These are phyloP conservation scores for Tuta absoluta DNA, from an alignment of 2,888 invertebrate genomes.

Conservation along the genomic window DNA sequence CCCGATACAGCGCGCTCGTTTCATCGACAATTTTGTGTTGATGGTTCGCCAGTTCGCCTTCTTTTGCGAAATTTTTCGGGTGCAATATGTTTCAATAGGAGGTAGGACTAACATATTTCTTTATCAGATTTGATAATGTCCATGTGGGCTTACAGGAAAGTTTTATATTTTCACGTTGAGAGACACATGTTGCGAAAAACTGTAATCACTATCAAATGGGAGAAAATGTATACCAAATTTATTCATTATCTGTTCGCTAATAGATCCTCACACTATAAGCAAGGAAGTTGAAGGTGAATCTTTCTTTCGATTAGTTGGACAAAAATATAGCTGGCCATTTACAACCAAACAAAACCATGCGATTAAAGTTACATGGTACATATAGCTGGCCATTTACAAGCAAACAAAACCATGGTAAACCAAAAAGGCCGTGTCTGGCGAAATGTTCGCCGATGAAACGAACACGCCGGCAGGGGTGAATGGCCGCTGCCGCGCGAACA, in stretches of 20 bases:
- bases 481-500: conserved; percentile 46
- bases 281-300: not conserved
- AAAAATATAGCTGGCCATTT: too few species aligned
- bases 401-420: too few species aligned
- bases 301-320: not conserved
- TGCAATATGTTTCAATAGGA: too few species aligned
- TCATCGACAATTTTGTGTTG: conserved; percentile 20
- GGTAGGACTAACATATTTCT: too few species aligned
- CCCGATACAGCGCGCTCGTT: conserved; percentile 27
- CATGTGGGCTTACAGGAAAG: not conserved
- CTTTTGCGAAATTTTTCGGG: not conserved
- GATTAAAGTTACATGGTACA: too few species aligned
- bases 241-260: not conserved
- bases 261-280: not conserved
- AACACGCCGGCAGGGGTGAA: conserved; percentile 35
- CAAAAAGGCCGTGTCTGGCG: conserved; percentile 1
- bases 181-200: not conserved
- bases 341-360: too few species aligned
- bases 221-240: not conserved
- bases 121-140: not conserved
- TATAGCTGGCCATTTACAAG: not conserved
- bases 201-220: conserved; percentile 1
- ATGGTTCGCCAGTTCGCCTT: conserved; percentile 6
- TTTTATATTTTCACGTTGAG: conserved; percentile 5
- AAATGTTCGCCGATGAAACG: conserved; percentile 24